Conservation (phyloP, 1,140 invertebrate species). For the Leptonema lineaticorne region DNA sequence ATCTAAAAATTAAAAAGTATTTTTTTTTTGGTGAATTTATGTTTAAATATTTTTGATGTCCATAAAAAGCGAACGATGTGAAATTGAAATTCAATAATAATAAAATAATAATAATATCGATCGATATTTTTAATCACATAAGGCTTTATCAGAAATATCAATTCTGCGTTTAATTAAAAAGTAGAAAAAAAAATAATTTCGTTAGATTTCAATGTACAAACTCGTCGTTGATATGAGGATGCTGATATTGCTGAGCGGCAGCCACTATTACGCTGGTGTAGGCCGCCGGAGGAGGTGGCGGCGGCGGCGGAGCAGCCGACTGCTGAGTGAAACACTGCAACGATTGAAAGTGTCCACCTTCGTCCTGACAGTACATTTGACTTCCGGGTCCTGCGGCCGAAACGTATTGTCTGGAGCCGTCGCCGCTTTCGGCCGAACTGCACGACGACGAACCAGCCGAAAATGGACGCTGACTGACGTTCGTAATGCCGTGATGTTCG, state of each 20-base stretch:
- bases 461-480: conserved; percentile 50
- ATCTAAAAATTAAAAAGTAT: no score
- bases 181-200: no score
- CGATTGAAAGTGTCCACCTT: conserved; percentile 44
- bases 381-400: background rate
- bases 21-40: no score
- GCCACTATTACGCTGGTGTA: conserved; percentile 55
- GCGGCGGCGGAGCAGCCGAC: background rate
- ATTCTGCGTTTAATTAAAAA: no score
- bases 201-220: conserved; percentile 36
- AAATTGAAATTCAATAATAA: no score
- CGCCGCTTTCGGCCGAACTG: conserved; percentile 50
- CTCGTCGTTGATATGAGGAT: conserved; percentile 49
- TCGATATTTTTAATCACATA: no score
- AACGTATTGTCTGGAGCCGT: conserved; percentile 44
- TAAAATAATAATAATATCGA: background rate
- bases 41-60: no score
- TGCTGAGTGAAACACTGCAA: conserved; percentile 46
- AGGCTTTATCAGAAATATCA: no score
- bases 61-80: no score
- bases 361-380: conserved; percentile 50
- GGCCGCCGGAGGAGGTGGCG: conserved; percentile 39
- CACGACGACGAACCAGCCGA: conserved; percentile 53
- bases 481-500: conserved; percentile 43
- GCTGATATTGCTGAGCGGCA: conserved; percentile 54